Evolutionary conservation across 2,888 invertebrate genomes (phyloP), one percentile per base, ranked within the genome.

Genomic region (Acleris holmiana): DNA sequence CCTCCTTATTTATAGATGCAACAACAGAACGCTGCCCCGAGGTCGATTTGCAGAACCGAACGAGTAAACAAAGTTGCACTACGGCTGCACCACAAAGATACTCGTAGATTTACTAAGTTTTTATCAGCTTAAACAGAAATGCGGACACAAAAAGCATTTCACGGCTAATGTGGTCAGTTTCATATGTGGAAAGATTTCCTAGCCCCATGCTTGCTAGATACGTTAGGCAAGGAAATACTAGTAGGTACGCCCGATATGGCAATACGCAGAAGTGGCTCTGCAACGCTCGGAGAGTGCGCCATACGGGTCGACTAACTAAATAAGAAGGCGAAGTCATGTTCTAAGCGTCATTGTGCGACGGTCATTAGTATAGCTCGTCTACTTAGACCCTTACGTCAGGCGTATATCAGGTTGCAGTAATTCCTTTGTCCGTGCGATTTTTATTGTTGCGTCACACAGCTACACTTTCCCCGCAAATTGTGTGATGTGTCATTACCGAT

Each of bases 1-100:
- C 91, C 91, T 91, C 85, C 87, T 85, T 91, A 92, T 91, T 92
- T 91, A 89, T 91, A 91, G 89, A 90, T 78, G 80, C 82, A 85
- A 85, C 85, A 84, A 84, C 84, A 83, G 76, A 83, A 80, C 85
- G 80, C 79, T 75, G 78, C 77, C 77, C 77, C 78, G 76, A 79
- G 79, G 83, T 78, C 82, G 88, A 89, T 88, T 90, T 90, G 91
- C 91, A 89, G 88, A 86, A 85, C 81, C 71, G 76, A 78, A 82
- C 80, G 80, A 78, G 87, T 88, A 89, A 87, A 89, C 85, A 89
- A 76, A 82, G 81, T 80, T 78, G 77, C 77, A 80, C 80, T 53
- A 80, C 74, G 80, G 73, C n/a, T n/a, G n/a, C n/a, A n/a, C n/a
- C n/a, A n/a, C n/a, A n/a, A n/a, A n/a, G n/a, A n/a, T n/a, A 46